phyloP scores from a whole-genome alignment of 1,140 invertebrate species.

The Heterodera schachtii region DNA sequence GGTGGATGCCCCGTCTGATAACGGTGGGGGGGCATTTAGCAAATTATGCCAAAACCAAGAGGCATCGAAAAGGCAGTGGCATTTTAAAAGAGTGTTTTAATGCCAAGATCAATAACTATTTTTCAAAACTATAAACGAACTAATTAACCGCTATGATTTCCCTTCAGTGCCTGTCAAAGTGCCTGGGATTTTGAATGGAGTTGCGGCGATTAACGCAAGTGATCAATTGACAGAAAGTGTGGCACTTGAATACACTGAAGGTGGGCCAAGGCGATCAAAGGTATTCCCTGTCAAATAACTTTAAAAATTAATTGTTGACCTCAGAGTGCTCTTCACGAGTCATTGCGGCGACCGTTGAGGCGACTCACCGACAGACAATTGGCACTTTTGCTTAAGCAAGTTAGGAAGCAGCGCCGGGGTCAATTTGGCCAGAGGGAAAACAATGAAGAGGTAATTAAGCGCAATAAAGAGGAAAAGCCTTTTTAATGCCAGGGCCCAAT shows the following conservation, averaged over 20 bases:
- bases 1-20: neutral
- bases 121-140: too few relatives aligned
- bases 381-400: slow-evolving; percentile 25
- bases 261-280: neutral
- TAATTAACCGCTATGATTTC: too few relatives aligned
- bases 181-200: neutral
- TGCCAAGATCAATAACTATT: too few relatives aligned
- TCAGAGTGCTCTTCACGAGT: slow-evolving; percentile 23
- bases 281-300: neutral
- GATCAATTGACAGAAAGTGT: neutral
- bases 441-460: slow-evolving; percentile 10
- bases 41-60: too few relatives aligned
- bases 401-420: slow-evolving; percentile 14
- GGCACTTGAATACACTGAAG: neutral
- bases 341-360: slow-evolving; percentile 18
- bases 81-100: too few relatives aligned
- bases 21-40: neutral
- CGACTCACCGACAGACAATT: slow-evolving; percentile 24
- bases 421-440: neutral
- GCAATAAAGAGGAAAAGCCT: neutral
- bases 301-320: neutral
- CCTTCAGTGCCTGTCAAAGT: neutral
- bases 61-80: too few relatives aligned
- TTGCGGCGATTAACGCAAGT: neutral
- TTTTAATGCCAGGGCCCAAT: slow-evolving; percentile 1